Conservation (phyloP, 2,113 vertebrate genomes). For the Labeo catla region DNA sequence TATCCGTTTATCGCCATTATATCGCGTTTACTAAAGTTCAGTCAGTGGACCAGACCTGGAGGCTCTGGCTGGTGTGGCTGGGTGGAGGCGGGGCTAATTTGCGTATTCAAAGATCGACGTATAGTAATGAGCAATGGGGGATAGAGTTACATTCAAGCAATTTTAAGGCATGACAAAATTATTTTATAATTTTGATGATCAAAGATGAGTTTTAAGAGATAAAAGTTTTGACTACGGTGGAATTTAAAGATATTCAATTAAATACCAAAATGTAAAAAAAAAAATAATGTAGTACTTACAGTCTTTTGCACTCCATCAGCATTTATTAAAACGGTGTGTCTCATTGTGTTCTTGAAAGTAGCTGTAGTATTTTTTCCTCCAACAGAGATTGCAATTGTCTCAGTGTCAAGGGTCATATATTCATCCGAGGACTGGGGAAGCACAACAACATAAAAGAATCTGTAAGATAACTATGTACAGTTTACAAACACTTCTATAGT, state of each 20-base stretch:
- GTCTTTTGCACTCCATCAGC: neutral
- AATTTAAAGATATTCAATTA: neutral
- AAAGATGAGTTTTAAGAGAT: too few species aligned
- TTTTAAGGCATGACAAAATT: too few species aligned
- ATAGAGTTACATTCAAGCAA: too few species aligned
- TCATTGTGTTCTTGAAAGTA: rapidly evolving
- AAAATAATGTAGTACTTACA: neutral
- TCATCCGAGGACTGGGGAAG: constrained; percentile 55
- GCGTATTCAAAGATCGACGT: too few species aligned
- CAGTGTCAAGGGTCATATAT: constrained; percentile 57
- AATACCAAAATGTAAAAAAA: neutral
- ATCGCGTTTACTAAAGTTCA: too few species aligned
- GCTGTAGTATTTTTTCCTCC: rapidly evolving
- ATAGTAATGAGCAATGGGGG: too few species aligned
- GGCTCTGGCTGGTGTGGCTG: too few species aligned
- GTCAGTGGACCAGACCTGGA: too few species aligned
- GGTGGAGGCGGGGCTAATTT: too few species aligned
- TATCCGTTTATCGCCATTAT: too few species aligned
- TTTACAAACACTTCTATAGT: neutral
- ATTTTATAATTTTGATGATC: too few species aligned
- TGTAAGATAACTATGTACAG: neutral
- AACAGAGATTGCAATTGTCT: rapidly evolving
- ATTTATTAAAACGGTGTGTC: constrained; percentile 68
- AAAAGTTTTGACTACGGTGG: too few species aligned
- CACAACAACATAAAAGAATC: neutral